Conservation (phyloP, 2,888 invertebrate genomes). For the Aphelenchoides bicaudatus region DNA sequence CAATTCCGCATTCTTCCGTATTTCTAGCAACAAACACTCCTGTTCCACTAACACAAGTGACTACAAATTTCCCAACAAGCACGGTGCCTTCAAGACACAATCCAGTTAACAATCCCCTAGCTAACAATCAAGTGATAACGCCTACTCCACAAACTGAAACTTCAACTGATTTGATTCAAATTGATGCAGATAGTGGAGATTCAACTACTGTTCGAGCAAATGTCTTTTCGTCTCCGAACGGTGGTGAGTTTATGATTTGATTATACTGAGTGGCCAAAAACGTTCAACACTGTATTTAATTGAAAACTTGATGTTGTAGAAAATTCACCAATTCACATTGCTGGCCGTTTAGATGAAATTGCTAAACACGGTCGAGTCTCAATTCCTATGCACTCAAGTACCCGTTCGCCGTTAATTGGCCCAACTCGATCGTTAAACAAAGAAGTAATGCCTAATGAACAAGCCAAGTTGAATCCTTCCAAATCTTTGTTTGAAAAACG, state of each 20-base stretch:
- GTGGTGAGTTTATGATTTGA: background rate
- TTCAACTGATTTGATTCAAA: slow-evolving; percentile 8
- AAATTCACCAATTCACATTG: slow-evolving; percentile 2
- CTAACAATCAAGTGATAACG: slow-evolving; percentile 11
- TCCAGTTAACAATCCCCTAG: background rate
- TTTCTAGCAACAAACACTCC: slow-evolving; percentile 9
- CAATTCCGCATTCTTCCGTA: slow-evolving; percentile 9
- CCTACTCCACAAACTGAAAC: slow-evolving; percentile 3
- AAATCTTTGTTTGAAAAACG: background rate
- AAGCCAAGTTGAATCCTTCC: background rate
- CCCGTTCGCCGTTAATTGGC: background rate
- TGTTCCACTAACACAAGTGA: background rate
- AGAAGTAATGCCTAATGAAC: background rate
- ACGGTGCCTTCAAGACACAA: background rate
- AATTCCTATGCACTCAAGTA: background rate
- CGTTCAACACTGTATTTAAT: no score
- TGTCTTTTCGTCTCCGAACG: slow-evolving; percentile 18
- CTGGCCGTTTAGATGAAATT: slow-evolving; percentile 3
- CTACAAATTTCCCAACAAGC: slow-evolving; percentile 16
- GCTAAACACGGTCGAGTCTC: background rate
- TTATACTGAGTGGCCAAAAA: background rate
- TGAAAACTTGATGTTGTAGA: no score
- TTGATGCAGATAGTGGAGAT: slow-evolving; percentile 10
- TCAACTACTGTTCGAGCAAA: slow-evolving; percentile 21
- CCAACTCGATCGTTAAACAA: background rate